Base-by-base conservation (phyloP, 30 jellyfish, hydroid and myxozoan species). In the Cassiopea andromeda region DNA sequence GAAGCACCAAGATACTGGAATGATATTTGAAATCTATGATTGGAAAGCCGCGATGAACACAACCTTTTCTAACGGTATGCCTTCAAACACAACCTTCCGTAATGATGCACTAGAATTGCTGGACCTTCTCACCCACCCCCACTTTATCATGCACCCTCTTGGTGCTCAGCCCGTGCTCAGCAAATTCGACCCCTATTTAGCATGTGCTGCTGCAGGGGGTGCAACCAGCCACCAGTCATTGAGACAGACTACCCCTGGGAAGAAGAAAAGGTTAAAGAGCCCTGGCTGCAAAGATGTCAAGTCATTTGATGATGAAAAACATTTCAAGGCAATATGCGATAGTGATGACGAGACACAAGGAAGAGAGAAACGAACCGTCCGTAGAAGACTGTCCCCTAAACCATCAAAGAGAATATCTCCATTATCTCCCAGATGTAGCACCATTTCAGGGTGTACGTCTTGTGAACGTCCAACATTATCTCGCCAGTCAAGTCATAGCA, bases 1-100 rank as follows among this genome's bases (percentile, higher is more conserved):
- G 85, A 92, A 87, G 54, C 99, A 96, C 77, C 73, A 68, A 17
- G 97, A 92, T n/a, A 86, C 99, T 0, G 98, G 99, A 4, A 80
- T 88, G 92, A 85, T 96, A 18, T 96, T 96, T 92, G 99, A 96
- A 81, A 89, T 96, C 44, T 96, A 98, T 74, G 99, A 96, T 60
- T 96, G 99, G 99, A 96, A 96, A 84, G 99, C 99, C 2, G 99
- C 98, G 15, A 92, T 92, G 98, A 89, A 94, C 45, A 82, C 97
- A 1, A 96, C 99, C 10, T 96, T 96, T 67, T 84, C 98, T 0
- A 89, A 89, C 89, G 99, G 99, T 19, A 75, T 83, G 85, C 99
- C 99, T 13, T 69, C 67, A n/a, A 75, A 75, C 44, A 72, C 69
- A 19, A 46, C 73, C 19, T 96, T 76, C 69, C 89, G 92, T 13